These are phyloP conservation scores for Struthidea cinerea DNA, from an alignment of 2,113 vertebrate genomes.

Conservation along the genomic window DNA sequence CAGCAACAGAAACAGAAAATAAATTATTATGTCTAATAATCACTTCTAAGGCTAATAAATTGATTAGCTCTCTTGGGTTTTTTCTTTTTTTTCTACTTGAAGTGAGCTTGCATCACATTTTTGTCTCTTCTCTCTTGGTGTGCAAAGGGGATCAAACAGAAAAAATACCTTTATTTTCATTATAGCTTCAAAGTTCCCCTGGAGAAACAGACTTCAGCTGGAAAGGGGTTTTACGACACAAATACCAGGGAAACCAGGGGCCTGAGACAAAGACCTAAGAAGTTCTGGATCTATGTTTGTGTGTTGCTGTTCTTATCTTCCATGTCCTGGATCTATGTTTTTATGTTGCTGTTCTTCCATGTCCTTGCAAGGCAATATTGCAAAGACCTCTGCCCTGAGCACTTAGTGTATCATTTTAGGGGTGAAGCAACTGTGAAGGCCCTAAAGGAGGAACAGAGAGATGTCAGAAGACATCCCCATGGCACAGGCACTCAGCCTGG, in stretches of 20 bases:
- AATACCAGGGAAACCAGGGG: not conserved
- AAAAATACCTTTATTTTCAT: not conserved
- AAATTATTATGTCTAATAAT: not conserved
- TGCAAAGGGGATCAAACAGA: not conserved
- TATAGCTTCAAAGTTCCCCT: not conserved
- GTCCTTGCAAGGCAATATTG: not conserved
- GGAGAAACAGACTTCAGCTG: not conserved
- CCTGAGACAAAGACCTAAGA: not conserved
- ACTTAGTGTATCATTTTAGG: not conserved
- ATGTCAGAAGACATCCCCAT: not conserved
- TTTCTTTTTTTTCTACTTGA: not conserved
- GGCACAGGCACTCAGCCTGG: not conserved
- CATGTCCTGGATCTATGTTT: not conserved
- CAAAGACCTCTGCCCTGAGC: not conserved
- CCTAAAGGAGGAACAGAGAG: not conserved
- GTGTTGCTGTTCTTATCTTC: not conserved
- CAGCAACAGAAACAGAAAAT: not conserved
- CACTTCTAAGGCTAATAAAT: not conserved
- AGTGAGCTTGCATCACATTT: not conserved
- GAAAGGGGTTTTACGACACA: not conserved
- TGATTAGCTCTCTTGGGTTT: not conserved
- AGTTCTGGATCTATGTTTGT: not conserved
- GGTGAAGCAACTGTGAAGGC: fast-evolving
- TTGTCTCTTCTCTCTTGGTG: not conserved
- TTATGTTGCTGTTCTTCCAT: not conserved